These are phyloP conservation scores for Illadopsis cleaveri DNA, from an alignment of 2,113 vertebrate genomes.

Conservation along the genomic window DNA sequence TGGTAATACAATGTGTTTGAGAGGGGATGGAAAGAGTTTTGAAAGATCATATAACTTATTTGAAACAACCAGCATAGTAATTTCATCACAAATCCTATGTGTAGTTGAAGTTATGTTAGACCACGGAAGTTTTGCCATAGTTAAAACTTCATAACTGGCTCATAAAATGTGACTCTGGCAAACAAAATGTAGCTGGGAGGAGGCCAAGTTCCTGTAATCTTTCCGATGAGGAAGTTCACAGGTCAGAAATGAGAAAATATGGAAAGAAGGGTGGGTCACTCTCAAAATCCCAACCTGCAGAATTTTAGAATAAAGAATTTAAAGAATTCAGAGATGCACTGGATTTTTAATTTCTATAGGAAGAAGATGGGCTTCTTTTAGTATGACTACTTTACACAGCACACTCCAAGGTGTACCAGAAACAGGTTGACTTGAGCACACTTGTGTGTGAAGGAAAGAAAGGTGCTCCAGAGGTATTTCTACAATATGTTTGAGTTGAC, in stretches of 20 bases:
- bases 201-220: neutral
- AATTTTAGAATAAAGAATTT: neutral
- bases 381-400: neutral
- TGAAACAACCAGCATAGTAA: neutral
- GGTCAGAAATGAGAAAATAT: neutral
- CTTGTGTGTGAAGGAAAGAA: neutral
- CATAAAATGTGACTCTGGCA: neutral
- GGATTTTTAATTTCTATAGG: neutral
- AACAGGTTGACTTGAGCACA: neutral
- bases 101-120: neutral
- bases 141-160: neutral
- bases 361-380: neutral
- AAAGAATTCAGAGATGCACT: neutral
- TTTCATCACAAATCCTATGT: neutral
- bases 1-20: neutral
- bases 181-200: neutral
- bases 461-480: neutral
- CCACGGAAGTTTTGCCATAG: fast-evolving
- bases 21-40: neutral
- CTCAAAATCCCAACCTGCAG: neutral
- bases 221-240: neutral
- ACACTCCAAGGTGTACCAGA: neutral
- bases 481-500: neutral
- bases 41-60: neutral
- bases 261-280: neutral